phyloP scores from a whole-genome alignment of 2,888 invertebrate genomes.

The Brenthis daphne region DNA sequence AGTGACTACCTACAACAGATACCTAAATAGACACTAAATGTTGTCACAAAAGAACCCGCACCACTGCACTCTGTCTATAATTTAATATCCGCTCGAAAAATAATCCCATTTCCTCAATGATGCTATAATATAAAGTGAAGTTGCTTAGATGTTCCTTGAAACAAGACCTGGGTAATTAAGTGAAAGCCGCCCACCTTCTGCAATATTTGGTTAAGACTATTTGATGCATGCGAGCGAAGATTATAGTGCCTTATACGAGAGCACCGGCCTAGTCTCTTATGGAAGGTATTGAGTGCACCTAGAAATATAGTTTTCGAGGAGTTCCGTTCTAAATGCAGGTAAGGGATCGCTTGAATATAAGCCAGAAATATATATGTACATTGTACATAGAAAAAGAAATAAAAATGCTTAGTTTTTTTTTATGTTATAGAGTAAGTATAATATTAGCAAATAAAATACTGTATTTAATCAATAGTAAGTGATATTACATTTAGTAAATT shows the following conservation, averaged over 20 bases:
- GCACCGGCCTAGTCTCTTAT: conserved; percentile 41
- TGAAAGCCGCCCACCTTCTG: conserved; percentile 39
- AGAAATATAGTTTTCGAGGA: conserved; percentile 43
- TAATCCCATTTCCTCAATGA: conserved; percentile 72
- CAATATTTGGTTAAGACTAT: conserved; percentile 42
- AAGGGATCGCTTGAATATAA: conserved; percentile 14
- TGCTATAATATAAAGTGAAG: conserved; percentile 35
- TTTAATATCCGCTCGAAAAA: conserved; percentile 79
- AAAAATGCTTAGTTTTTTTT: too few species aligned
- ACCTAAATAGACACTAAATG: conserved; percentile 20
- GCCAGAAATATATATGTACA: too few species aligned
- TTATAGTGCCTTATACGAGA: conserved; percentile 44
- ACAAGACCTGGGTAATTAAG: conserved; percentile 36
- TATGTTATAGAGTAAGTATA: background rate
- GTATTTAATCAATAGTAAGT: background rate
- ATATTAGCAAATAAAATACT: background rate
- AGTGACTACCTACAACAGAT: conserved; percentile 16
- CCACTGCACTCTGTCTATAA: conserved; percentile 67
- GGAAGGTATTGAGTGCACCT: conserved; percentile 46
- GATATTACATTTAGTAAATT: background rate
- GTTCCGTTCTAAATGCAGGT: conserved; percentile 42
- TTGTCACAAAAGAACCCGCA: conserved; percentile 69
- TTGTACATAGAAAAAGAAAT: too few species aligned
- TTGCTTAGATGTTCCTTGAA: conserved; percentile 30
- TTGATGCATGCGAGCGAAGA: conserved; percentile 40